These are phyloP conservation scores for Aldabrachelys gigantea DNA, from an alignment of 2,113 vertebrate species.

Conservation along the genomic window DNA sequence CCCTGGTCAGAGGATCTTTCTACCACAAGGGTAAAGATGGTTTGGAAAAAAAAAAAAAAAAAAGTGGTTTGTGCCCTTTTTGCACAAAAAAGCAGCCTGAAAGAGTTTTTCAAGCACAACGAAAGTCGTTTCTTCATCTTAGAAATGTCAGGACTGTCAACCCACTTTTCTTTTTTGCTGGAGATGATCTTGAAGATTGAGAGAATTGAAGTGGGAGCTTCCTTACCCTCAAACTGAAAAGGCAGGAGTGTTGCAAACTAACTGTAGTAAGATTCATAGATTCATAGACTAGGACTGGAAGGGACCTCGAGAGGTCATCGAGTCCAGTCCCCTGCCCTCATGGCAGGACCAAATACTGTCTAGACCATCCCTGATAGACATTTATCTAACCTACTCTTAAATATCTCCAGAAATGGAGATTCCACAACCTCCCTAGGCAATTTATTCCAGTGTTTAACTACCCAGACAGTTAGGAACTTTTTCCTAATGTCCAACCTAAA, in stretches of 20 bases:
- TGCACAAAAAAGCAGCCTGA: neutral
- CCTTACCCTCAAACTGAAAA: rapidly evolving
- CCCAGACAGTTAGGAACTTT: too few species aligned
- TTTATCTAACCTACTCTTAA: too few species aligned
- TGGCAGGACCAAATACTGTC: too few species aligned
- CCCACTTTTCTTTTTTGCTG: neutral
- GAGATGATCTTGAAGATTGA: neutral
- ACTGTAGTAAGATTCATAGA: too few species aligned
- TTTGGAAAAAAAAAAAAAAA: neutral
- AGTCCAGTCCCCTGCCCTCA: too few species aligned
- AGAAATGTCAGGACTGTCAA: neutral
- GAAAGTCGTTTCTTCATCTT: neutral
- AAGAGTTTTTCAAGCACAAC: neutral
- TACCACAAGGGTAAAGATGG: neutral
- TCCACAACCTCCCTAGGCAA: too few species aligned
- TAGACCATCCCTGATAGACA: too few species aligned
- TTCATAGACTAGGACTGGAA: too few species aligned
- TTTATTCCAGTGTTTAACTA: too few species aligned
- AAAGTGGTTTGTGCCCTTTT: rapidly evolving
- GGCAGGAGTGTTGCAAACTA: neutral
- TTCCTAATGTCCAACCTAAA: too few species aligned
- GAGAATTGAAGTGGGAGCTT: neutral
- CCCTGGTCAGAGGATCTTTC: neutral
- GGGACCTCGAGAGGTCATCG: too few species aligned
- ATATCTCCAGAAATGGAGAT: too few species aligned